These are phyloP conservation scores for Ambastaia sidthimunki DNA, from an alignment of 2,797 vertebrate genomes.

Conservation along the genomic window DNA sequence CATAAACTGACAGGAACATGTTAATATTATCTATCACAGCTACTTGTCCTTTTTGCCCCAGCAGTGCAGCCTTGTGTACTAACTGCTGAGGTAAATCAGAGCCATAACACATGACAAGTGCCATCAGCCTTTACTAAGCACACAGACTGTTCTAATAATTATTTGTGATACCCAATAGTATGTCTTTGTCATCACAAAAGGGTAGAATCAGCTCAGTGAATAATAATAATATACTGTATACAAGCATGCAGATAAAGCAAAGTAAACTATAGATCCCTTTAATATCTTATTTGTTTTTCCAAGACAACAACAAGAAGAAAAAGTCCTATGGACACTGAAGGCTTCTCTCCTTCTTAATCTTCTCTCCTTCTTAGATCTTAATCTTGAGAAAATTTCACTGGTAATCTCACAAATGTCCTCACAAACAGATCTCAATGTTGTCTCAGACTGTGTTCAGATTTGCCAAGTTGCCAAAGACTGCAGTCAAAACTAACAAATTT, in stretches of 20 bases:
- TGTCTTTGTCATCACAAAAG: neutral
- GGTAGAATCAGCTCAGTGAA: neutral
- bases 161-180: conserved; percentile 1
- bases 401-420: neutral
- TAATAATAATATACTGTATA: too few species aligned
- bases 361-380: too few species aligned
- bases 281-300: too few species aligned
- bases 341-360: too few species aligned
- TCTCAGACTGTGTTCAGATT: too few species aligned
- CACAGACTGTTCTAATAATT: neutral
- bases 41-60: conserved; percentile 18
- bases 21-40: conserved; percentile 21
- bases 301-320: neutral
- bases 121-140: conserved; percentile 33
- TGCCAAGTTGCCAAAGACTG: too few species aligned
- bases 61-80: neutral
- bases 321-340: neutral
- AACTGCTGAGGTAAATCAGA: conserved; percentile 35
- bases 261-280: too few species aligned
- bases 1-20: neutral
- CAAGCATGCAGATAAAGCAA: too few species aligned
- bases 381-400: neutral
- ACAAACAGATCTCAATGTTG: too few species aligned
- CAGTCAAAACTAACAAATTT: too few species aligned
- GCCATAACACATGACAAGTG: conserved; percentile 8